Evolutionary conservation across 2,888 invertebrate species (phyloP).

Genomic region (Drosophila kambysellisi): DNA sequence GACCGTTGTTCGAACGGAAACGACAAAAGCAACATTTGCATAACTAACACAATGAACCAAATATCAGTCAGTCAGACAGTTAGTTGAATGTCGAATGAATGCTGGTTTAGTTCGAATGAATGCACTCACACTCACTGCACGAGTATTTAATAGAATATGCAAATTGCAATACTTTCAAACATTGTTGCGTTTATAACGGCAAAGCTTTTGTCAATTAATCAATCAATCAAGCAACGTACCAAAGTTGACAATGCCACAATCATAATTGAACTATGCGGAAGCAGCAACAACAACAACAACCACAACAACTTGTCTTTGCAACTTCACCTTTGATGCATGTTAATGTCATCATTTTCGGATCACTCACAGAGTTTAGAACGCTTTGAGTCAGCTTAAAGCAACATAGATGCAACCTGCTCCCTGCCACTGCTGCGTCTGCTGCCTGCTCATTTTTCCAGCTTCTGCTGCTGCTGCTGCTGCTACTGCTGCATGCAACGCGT

Average conservation of each 20-base stretch:
- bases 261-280: constrained; percentile 70
- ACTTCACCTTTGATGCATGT: constrained; percentile 61
- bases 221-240: constrained; percentile 81
- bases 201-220: constrained; percentile 82
- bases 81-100: constrained; percentile 8
- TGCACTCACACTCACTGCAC: constrained; percentile 3
- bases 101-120: constrained; percentile 8
- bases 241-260: constrained; percentile 37
- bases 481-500: constrained; percentile 33
- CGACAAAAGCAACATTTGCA: constrained; percentile 71
- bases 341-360: constrained; percentile 68
- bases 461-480: constrained; percentile 4
- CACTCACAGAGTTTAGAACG: constrained; percentile 63
- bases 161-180: constrained; percentile 44
- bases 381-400: constrained; percentile 29
- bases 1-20: constrained; percentile 52
- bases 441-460: constrained; percentile 4
- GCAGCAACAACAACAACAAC: constrained; percentile 33
- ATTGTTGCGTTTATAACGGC: constrained; percentile 71
- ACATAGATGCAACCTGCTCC: not conserved
- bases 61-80: constrained; percentile 18
- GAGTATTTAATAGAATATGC: constrained; percentile 54
- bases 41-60: constrained; percentile 78
- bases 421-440: not conserved
- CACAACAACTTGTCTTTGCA: constrained; percentile 38